Conservation (phyloP, 1,140 invertebrate species). For the Brachionus rotundiformis region DNA sequence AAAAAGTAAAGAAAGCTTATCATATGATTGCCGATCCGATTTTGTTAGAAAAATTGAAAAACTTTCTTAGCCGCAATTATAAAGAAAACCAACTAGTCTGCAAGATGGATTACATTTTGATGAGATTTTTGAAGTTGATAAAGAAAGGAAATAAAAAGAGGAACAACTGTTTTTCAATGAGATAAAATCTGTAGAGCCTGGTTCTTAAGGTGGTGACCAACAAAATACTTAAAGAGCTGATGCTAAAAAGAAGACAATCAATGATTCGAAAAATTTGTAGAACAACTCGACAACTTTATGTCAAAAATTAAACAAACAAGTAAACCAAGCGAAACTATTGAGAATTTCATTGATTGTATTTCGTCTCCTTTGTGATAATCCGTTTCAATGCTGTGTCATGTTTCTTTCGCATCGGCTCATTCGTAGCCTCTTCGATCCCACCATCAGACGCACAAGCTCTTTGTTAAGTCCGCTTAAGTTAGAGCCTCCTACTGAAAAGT, state of each 20-base stretch:
- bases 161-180: not conserved
- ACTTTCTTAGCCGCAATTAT: not conserved
- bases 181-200: not conserved
- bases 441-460: too few relatives aligned
- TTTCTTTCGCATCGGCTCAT: too few relatives aligned
- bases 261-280: not conserved
- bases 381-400: too few relatives aligned
- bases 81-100: not conserved
- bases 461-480: too few relatives aligned
- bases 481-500: too few relatives aligned
- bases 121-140: not conserved
- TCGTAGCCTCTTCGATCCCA: too few relatives aligned
- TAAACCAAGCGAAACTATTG: not conserved
- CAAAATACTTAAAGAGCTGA: not conserved
- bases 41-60: not conserved
- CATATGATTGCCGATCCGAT: not conserved
- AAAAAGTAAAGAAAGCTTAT: not conserved
- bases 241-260: not conserved
- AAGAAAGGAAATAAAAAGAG: not conserved
- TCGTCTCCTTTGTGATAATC: too few relatives aligned
- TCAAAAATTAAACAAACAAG: not conserved
- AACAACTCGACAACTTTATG: not conserved
- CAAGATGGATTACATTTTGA: not conserved
- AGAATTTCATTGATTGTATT: too few relatives aligned
- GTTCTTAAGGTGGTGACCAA: not conserved